Base-by-base conservation (phyloP, 2,888 invertebrate genomes). In the Pristionchus arcanus region DNA sequence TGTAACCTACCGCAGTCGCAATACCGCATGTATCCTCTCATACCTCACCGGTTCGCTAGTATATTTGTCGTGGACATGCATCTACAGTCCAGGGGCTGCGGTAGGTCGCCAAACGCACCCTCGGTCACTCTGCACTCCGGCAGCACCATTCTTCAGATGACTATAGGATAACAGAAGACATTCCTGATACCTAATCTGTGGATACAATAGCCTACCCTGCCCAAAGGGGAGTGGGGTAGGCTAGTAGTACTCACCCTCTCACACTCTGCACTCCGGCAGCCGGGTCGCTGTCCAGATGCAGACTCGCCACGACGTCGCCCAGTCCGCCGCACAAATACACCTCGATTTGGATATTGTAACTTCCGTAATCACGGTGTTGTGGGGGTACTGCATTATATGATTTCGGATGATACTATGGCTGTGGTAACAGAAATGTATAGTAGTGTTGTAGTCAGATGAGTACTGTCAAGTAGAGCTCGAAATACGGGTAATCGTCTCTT, bases 251-350 rank as follows among this genome's bases (percentile, higher is more conserved):
- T 74, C 34, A 74, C 81, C 28, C 49, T 15, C 19, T 81, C n/a
- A 81, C 49, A 16, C 81, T 49, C 2, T 25, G 37, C 49, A 53
- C 81, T 49, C 49, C 81, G 15, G 21, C 63, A 7, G 63, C 63
- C 63, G 63, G 25, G 28, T 49, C 81, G 74, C 11, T 49, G 0
- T 81, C 81, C 49, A 81, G 49, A 53, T 81, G n/a, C 81, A 81
- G 42, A 16, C 49, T 49, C 7, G 81, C 49, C 16, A 81, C 81
- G n/a, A 28, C 28, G 28, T 81, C 81, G 11, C 81, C 81, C n/a
- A 81, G 49, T 15, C 49, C 49, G 16, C 81, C 81, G 28, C 77
- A 77, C 42, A 77, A 42, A 42, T 77, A 77, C 0, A 71, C 68
- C 74, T 74, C 37, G 34, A 74, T 25, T 4, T n/a, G 37, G 19